Percentiles rank a stretch among this genome's conserved stretches.
Evolutionary conservation across 2,797 vertebrate genomes (phyloP).

Genomic region (Pteronotus mesoamericanus): DNA sequence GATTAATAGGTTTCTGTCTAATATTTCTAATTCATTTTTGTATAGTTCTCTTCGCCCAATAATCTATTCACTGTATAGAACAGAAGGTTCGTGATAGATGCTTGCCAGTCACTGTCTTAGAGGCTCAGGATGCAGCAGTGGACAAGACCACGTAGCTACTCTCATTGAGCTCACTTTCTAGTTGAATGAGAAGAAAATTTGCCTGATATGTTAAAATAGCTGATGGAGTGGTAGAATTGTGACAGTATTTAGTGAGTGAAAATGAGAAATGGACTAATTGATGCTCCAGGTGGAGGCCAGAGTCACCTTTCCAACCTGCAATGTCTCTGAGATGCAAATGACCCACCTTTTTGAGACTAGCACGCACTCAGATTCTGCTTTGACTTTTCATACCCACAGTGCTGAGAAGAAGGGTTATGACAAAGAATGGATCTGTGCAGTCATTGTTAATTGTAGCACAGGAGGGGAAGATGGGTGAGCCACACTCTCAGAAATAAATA

Average conservation of each 20-base stretch:
- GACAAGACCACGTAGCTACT: background rate
- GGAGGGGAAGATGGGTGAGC: background rate
- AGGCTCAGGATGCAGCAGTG: background rate
- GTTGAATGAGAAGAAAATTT: background rate
- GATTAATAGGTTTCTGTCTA: background rate
- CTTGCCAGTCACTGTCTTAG: background rate
- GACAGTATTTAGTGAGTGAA: background rate
- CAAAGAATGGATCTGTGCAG: background rate
- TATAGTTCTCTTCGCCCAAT: background rate
- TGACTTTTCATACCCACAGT: too few relatives aligned
- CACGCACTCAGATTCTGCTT: background rate
- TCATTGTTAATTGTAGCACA: background rate
- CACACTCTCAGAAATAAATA: background rate
- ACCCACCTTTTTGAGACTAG: background rate
- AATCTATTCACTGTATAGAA: background rate
- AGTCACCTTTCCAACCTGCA: background rate
- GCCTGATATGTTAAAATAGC: background rate
- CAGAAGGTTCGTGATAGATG: background rate
- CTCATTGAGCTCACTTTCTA: background rate
- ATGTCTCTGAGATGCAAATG: background rate
- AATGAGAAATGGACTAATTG: background rate
- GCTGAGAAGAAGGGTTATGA: background rate
- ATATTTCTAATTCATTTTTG: background rate
- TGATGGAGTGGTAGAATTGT: too few relatives aligned
- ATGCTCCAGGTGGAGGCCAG: background rate